A percentile compares a stretch with the other conserved stretches of the same genome.
Evolutionary conservation across 2,797 vertebrate genomes (phyloP).

Genomic region (Anabacerthia variegaticeps): DNA sequence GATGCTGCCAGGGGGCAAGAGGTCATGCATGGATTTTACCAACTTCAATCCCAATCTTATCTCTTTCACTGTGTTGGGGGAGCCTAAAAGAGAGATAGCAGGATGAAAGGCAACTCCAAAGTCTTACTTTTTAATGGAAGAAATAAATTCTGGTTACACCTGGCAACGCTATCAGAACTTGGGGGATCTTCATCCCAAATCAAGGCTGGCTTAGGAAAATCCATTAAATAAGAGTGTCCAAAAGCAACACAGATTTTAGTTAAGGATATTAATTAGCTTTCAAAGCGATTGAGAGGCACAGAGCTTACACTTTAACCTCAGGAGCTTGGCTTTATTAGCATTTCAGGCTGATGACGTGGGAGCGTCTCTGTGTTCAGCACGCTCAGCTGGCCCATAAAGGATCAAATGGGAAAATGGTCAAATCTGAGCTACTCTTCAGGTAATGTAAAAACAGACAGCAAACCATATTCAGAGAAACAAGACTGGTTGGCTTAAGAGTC

Average conservation of each 20-base stretch:
- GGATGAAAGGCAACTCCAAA: constrained; percentile 54
- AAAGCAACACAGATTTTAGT: not conserved
- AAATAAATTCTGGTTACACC: constrained; percentile 66
- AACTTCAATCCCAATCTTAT: constrained; percentile 63
- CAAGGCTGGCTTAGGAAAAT: not conserved
- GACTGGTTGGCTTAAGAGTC: not conserved
- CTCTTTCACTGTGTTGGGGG: constrained; percentile 31
- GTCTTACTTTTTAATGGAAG: constrained; percentile 20
- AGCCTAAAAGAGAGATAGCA: constrained; percentile 15
- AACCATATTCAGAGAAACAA: not conserved
- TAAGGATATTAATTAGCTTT: not conserved
- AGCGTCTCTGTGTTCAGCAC: rapidly evolving
- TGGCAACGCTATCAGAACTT: constrained; percentile 10
- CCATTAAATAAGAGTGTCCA: not conserved
- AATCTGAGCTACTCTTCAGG: not conserved
- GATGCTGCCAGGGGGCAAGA: constrained; percentile 31
- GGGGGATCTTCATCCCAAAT: not conserved
- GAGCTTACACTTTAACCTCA: not conserved
- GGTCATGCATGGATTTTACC: constrained; percentile 62
- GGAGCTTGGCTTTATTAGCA: not conserved
- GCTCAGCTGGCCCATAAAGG: not conserved
- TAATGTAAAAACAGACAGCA: not conserved
- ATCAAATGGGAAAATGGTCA: not conserved
- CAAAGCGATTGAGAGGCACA: not conserved
- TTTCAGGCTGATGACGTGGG: not conserved